Evolutionary conservation across 2,113 vertebrate species (phyloP), one percentile per base, ranked within the genome.

Genomic region (Herpetotheres cachinnans): DNA sequence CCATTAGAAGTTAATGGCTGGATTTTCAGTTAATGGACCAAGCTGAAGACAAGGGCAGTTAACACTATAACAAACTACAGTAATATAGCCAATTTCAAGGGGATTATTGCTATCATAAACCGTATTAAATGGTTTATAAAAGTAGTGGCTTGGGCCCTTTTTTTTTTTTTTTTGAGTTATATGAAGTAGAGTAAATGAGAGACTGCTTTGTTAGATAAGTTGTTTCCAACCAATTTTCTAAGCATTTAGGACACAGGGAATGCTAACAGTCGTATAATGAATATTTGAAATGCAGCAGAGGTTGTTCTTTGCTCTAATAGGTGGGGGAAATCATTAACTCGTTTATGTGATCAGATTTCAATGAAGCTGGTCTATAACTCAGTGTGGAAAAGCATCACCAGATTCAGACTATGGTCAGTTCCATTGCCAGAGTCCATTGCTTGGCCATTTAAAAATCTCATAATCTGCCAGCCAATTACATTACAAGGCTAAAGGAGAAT

Each of bases 41-140:
- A 81, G 36, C 76, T 74, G 88, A 96, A 96, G 74, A 97, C 90
- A 98, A 97, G 74, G 58, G 89, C 54, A 97, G 85, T 89, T 97
- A 97, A 76, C 42, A 92, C 70, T 82, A 78, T 95, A 96, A 95
- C 85, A 97, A 96, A 96, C 92, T 86, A 87, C 44, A 90, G 44
- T 46, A 96, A 89, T 95, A 96, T 80, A 95, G 72, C 50, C 96
- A 92, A 67, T 97, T 98, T 98, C 89, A 95, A 95, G 84, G 67
- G 44, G 70, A 97, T 70, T 94, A 94, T 93, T 94, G 73, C 73
- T 82, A 93, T 93, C 82, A 78, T 85, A 96, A 96, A 81, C 93
- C 9, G 10, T 63, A 97, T 89, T 84, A 95, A 92, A 82, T 95
- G 82, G 54, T 96, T 91, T 83, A 83, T 86, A 95, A 92, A 88